These are phyloP conservation scores for Tyto alba DNA, from an alignment of 2,113 vertebrate species.

Conservation along the genomic window DNA sequence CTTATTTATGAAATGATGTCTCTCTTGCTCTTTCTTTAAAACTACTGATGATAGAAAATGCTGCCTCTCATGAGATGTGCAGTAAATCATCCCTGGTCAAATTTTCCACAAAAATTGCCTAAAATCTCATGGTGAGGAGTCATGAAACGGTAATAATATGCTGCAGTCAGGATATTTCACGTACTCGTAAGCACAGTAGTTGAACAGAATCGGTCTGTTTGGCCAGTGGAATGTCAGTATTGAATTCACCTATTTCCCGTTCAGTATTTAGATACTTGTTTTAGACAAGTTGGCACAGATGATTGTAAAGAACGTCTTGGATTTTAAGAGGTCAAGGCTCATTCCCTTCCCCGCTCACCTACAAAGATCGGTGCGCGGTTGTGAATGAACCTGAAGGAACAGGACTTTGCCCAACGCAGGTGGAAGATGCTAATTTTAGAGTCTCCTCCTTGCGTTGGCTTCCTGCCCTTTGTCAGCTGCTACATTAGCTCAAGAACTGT, in stretches of 20 bases:
- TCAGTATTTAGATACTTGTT: background rate
- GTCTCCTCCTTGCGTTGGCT: background rate
- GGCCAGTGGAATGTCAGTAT: background rate
- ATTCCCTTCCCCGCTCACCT: background rate
- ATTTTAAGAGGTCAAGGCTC: background rate
- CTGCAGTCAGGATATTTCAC: background rate
- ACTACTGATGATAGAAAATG: background rate
- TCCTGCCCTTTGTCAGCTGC: background rate
- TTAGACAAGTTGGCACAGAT: background rate
- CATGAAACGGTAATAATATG: background rate
- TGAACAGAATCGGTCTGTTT: background rate
- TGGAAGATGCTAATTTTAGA: background rate
- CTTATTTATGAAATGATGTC: background rate
- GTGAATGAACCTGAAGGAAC: background rate
- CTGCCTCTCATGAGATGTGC: background rate
- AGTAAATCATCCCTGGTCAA: background rate
- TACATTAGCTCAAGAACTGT: background rate
- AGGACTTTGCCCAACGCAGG: background rate
- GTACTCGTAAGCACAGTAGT: background rate
- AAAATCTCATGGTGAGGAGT: background rate
- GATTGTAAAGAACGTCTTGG: background rate
- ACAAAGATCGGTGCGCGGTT: background rate
- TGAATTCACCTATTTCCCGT: background rate
- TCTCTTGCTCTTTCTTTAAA: background rate
- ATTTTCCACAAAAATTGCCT: background rate